phyloP scores from a whole-genome alignment of 2,888 invertebrate genomes.

The Alentia gelatinosa region DNA sequence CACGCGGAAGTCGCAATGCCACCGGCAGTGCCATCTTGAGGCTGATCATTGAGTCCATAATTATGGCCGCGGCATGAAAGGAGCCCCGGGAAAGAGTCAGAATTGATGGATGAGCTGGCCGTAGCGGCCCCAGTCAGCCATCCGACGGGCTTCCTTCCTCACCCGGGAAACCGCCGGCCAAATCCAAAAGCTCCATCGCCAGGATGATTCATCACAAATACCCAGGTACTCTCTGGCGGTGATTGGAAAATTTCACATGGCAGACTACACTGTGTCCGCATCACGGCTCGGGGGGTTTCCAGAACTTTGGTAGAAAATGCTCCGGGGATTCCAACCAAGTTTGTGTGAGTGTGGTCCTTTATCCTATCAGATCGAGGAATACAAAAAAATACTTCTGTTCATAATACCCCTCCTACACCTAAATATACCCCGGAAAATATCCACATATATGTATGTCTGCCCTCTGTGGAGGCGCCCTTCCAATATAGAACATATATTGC shows the following conservation, averaged over 20 bases:
- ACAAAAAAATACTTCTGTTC: not conserved
- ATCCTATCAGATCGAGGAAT: not conserved
- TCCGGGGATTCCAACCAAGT: not conserved
- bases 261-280: not conserved
- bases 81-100: not conserved
- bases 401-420: not conserved
- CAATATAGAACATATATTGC: not conserved
- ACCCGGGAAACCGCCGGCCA: not conserved
- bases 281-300: not conserved
- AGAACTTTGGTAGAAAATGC: not conserved
- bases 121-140: too few relatives aligned
- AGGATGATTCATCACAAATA: not conserved
- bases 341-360: not conserved
- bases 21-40: not conserved
- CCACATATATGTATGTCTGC: not conserved
- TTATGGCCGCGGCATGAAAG: not conserved
- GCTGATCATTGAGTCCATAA: not conserved
- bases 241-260: not conserved
- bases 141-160: not conserved
- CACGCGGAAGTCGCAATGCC: constrained; percentile 1
- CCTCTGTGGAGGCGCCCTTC: not conserved
- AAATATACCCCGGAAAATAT: not conserved
- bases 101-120: not conserved
- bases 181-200: not conserved
- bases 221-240: not conserved